These are phyloP conservation scores for Danio rerio DNA, from an alignment of 2,113 vertebrate genomes.

Conservation along the genomic window DNA sequence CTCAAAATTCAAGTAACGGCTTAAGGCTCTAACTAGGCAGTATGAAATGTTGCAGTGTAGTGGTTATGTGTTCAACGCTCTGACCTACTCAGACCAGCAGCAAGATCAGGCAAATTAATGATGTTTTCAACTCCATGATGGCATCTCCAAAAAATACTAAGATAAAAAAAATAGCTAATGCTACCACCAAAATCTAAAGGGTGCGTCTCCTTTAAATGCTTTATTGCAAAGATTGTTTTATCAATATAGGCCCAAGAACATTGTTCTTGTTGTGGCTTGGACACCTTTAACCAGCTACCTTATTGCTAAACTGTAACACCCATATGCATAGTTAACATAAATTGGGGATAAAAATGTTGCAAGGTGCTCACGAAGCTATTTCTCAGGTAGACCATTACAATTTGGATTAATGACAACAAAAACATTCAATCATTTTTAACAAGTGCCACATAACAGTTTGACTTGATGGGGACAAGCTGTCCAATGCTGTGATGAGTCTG, in stretches of 20 bases:
- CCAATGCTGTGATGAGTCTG: slow-evolving; percentile 58
- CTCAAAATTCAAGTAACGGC: slow-evolving; percentile 58
- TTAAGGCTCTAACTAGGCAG: slow-evolving; percentile 43
- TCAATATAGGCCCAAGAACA: background rate
- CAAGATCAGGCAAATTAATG: slow-evolving; percentile 38
- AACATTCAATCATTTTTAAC: slow-evolving; percentile 64
- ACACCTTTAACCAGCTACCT: slow-evolving; percentile 13
- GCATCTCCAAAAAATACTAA: background rate
- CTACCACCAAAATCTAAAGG: slow-evolving; percentile 13
- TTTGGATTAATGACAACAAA: slow-evolving; percentile 66
- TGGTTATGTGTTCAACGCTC: slow-evolving; percentile 33
- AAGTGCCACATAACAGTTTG: slow-evolving; percentile 61
- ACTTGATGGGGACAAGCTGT: slow-evolving; percentile 58
- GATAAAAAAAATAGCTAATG: background rate
- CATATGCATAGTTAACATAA: slow-evolving; percentile 1
- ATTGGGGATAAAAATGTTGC: background rate
- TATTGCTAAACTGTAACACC: slow-evolving; percentile 18
- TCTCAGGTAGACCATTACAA: slow-evolving; percentile 62
- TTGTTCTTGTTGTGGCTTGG: background rate
- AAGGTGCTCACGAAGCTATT: slow-evolving; percentile 36
- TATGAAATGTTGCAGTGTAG: slow-evolving; percentile 35
- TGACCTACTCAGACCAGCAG: slow-evolving; percentile 13
- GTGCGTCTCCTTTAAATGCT: background rate
- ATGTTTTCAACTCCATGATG: slow-evolving; percentile 20
- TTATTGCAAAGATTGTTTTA: background rate